Percentiles rank a stretch among this genome's conserved stretches.
phyloP scores from a whole-genome alignment of 1,140 invertebrate species.

The Cheumatopsyche charites region DNA sequence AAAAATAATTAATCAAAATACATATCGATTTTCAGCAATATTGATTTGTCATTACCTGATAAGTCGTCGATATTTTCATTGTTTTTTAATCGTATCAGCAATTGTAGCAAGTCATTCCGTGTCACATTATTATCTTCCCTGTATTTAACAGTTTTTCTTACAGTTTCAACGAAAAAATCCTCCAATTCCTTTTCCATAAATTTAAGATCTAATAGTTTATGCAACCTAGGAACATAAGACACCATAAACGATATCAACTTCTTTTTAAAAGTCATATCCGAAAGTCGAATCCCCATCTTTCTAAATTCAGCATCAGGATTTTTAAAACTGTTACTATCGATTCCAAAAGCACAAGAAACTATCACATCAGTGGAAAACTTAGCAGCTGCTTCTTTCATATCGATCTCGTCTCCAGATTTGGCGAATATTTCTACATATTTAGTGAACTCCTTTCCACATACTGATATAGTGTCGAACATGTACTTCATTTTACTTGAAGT shows the following conservation, averaged over 20 bases:
- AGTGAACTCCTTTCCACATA: constrained; percentile 26
- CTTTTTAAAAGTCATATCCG: too few relatives aligned
- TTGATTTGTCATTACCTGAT: too few relatives aligned
- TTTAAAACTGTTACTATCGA: constrained; percentile 50
- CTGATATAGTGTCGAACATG: constrained; percentile 54
- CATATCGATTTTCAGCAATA: background rate
- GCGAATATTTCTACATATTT: constrained; percentile 19
- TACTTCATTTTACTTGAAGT: constrained; percentile 60
- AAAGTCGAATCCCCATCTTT: constrained; percentile 49
- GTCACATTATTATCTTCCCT: constrained; percentile 58
- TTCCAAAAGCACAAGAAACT: constrained; percentile 53
- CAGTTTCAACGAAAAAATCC: constrained; percentile 58
- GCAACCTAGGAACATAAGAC: constrained; percentile 14
- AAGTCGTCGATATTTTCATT: constrained; percentile 50
- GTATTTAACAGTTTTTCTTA: constrained; percentile 57
- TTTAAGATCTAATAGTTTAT: constrained; percentile 24
- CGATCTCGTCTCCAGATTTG: constrained; percentile 4
- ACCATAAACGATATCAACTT: constrained; percentile 48
- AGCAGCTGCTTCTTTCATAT: constrained; percentile 50
- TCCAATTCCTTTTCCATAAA: constrained; percentile 52
- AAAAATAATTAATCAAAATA: background rate
- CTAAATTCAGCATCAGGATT: constrained; percentile 49
- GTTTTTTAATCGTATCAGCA: constrained; percentile 62
- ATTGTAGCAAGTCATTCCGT: constrained; percentile 64
- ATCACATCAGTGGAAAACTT: constrained; percentile 51